Base-by-base conservation (phyloP, 2,113 vertebrate species). In the Xiphorhynchus elegans region DNA sequence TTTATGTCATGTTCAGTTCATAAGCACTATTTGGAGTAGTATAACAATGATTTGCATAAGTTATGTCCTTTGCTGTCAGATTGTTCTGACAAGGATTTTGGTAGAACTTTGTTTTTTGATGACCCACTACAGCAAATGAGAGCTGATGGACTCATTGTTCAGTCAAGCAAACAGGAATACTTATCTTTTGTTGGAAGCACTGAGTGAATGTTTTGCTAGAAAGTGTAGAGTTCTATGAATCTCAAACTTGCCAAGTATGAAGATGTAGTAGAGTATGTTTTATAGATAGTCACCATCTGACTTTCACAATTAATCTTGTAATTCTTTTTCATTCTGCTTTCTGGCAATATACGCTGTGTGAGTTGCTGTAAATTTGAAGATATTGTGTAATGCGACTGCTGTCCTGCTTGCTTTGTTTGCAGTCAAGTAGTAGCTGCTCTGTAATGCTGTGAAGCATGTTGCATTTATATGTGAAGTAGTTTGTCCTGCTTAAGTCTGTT, bases 321-420 rank as follows among this genome's bases (percentile, higher is more conserved):
- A 23, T 74, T 74, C 72, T 80, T 79, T 69, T 33, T 92, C 69
- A 29, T 44, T 62, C 46, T 97, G 88, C 93, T 69, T 93, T 69
- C 94, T 93, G 93, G 90, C 26, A 10, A 1, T 35, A 33, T 26
- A 47, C 6, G 33, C 58, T 58, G 4, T 79, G 91, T 95, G 78
- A 95, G 92, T 97, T 95, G 74, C 40, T 85, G 5, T 73, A 39
- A 66, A 52, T 69, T 23, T 84, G 39, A 17, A 93, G 74, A 40
- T 78, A 21, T n/a, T 69, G 6, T 7, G 13, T 92, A 33, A 20
- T 40, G 6, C 59, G 92, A 53, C 60, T 29, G 24, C 15, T 86
- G 10, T 62, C 52, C 74, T 63, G 53, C 74, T 78, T 55, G 17
- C 60, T 40, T 63, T 40, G 14, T 68, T 86, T 47, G 13, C 46